Conservation (phyloP, 2,797 vertebrate species). For the Scarus forsteni region DNA sequence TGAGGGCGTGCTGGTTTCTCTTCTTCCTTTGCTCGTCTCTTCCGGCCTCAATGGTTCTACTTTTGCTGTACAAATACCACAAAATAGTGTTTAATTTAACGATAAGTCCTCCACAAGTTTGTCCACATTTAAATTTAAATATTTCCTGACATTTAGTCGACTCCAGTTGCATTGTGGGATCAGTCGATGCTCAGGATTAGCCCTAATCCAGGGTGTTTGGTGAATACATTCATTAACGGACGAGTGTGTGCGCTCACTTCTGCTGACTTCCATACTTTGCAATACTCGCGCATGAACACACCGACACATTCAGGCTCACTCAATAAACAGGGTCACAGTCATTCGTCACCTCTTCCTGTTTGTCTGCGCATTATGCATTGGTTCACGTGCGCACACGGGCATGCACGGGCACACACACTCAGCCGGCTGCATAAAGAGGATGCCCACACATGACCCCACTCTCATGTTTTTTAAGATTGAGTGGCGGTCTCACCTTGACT, state of each 20-base stretch:
- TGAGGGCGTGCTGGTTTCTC: conserved; percentile 16
- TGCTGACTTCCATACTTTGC: conserved; percentile 51
- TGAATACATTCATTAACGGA: conserved; percentile 68
- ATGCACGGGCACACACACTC: conserved; percentile 19
- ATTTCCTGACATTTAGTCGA: conserved; percentile 59
- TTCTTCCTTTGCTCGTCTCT: conserved; percentile 28
- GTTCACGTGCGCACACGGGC: conserved; percentile 4
- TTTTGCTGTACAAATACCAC: conserved; percentile 30
- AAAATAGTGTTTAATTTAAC: conserved; percentile 58
- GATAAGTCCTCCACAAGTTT: conserved; percentile 2
- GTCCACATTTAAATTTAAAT: conserved; percentile 48
- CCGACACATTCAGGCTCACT: conserved; percentile 9
- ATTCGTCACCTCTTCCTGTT: conserved; percentile 38
- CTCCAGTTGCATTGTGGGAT: conserved; percentile 60
- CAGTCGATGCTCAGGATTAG: conserved; percentile 76
- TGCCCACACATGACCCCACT: conserved; percentile 48
- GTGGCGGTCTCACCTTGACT: conserved; percentile 75
- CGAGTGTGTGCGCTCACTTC: conserved; percentile 44
- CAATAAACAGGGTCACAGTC: conserved; percentile 45
- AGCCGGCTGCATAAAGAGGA: conserved; percentile 69
- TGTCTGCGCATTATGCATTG: conserved; percentile 52
- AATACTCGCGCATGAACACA: conserved; percentile 7
- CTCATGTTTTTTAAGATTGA: conserved; percentile 79
- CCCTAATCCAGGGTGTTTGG: conserved; percentile 69
- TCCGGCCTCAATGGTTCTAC: conserved; percentile 1